Conservation (phyloP, 2,888 invertebrate genomes). For the Oeneis ivallda region DNA sequence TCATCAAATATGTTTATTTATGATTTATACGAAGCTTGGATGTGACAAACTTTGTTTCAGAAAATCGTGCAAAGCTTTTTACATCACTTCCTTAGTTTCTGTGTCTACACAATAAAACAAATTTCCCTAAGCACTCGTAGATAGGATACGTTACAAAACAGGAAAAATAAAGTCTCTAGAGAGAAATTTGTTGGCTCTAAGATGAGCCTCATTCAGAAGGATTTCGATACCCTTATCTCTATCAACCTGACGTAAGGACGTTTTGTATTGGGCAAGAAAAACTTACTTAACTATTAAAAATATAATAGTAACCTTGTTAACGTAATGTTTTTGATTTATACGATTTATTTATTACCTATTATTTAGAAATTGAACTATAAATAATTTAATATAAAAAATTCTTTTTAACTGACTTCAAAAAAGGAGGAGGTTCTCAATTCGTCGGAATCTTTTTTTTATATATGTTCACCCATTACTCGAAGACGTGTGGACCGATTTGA, state of each 20-base stretch:
- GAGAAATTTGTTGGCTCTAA: slow-evolving; percentile 1
- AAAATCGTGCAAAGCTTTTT: neutral
- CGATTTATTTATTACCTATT: too few relatives aligned
- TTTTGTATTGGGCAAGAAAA: neutral
- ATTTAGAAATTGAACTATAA: too few relatives aligned
- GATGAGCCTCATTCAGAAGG: neutral
- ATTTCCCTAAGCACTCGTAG: neutral
- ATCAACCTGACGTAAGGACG: neutral
- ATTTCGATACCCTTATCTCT: slow-evolving; percentile 3
- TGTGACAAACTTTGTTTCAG: neutral
- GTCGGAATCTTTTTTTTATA: too few relatives aligned
- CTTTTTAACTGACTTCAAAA: too few relatives aligned
- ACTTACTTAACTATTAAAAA: neutral
- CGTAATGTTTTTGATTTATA: too few relatives aligned
- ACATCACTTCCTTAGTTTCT: neutral
- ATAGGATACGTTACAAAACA: neutral
- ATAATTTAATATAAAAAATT: too few relatives aligned
- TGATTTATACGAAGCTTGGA: neutral
- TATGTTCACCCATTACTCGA: too few relatives aligned
- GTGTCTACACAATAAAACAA: neutral
- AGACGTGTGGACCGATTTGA: too few relatives aligned
- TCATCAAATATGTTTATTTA: neutral
- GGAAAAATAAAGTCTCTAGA: neutral
- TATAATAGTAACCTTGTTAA: neutral
- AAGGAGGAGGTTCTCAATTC: too few relatives aligned